Evolutionary conservation across 2,888 invertebrate species (phyloP), one percentile per base, ranked within the genome.

Genomic region (Scrobipalpa atriplicella): DNA sequence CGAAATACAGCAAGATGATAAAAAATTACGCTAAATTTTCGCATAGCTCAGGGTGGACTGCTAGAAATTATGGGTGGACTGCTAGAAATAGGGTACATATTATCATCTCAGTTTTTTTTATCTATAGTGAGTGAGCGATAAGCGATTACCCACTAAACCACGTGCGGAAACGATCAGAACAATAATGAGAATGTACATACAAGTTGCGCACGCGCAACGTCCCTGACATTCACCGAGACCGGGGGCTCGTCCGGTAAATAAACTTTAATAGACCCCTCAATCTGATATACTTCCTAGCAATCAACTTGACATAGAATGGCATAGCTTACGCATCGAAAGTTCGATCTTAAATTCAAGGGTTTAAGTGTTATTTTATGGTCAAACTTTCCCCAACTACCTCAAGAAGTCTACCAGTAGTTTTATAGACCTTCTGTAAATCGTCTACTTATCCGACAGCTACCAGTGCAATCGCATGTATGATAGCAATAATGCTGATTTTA

Each of bases 211-310:
- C 5, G 6, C 36, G 36, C 52, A 52, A 1, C 64, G 38, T 7
- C 66, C 66, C 41, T 66, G 62, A 66, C 66, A 66, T 66, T 66
- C 66, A 66, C 38, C n/a, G 51, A 8, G 51, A 43, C n/a, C 41
- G 66, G 66, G 66, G 66, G 66, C 66, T 66, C 66, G 66, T 39
- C 54, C 19, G 38, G 54, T 36, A 65, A 19, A 56, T 19, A 65
- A 65, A 66, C 66, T 66, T 56, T 58, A 56, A 58, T 58, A 58
- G 58, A 29, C 36, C 58, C 19, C 5, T 29, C 29, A 29, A 5
- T n/a, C n/a, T n/a, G n/a, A n/a, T n/a, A n/a, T n/a, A n/a, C 29
- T 29, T 29, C 29, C 29, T 5, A 29, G 29, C 29, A 29, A 29
- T 29, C 29, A 29, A 3, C 29, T 29, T 29, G 29, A 29, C 29